Base-by-base conservation (phyloP, 2,113 vertebrate genomes). In the Grus americana region DNA sequence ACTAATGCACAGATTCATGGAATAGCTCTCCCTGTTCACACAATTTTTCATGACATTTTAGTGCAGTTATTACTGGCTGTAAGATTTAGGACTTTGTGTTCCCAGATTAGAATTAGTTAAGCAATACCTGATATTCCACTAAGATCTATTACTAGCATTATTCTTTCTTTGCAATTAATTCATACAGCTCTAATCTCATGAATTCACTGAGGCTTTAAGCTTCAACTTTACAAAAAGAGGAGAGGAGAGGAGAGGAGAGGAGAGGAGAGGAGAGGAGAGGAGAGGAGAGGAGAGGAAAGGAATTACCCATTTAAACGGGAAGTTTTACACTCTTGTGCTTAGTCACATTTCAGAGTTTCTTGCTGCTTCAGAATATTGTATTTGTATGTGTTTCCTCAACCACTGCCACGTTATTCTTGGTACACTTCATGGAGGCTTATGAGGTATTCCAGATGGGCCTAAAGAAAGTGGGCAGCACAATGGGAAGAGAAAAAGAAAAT, bases 401-500 rank as follows among this genome's bases (percentile, higher is more conserved):
- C 42, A 42, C 30, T 96, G 79, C 38, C n/a, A 34, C 87, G 18
- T 82, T 94, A 72, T 89, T 95, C 52, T 91, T 96, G 68, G 63
- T 97, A 87, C 3, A 0, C 44, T 22, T 93, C 42, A 23, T 87
- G 68, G 44, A 94, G 17, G 15, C 15, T 92, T 91, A 14, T 75
- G 54, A 93, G 36, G 21, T 62, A 49, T 81, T 90, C 59, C 85
- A 90, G n/a, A 73, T 23, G 17, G 54, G 8, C 59, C 47, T 71
- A 42, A 83, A 63, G 55, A 66, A 55, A 63, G 22, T 49, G 27
- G 34, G 13, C 16, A 91, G 30, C 52, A 65, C 34, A 81, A 65
- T 11, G 42, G 44, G 92, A 83, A 92, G 27, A 15, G 8, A 6
- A 24, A 68, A 92, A 83, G 14, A 73, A 57, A 52, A 63, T 22